Conservation (phyloP, 2,888 invertebrate genomes). For the Autographa pulchrina region DNA sequence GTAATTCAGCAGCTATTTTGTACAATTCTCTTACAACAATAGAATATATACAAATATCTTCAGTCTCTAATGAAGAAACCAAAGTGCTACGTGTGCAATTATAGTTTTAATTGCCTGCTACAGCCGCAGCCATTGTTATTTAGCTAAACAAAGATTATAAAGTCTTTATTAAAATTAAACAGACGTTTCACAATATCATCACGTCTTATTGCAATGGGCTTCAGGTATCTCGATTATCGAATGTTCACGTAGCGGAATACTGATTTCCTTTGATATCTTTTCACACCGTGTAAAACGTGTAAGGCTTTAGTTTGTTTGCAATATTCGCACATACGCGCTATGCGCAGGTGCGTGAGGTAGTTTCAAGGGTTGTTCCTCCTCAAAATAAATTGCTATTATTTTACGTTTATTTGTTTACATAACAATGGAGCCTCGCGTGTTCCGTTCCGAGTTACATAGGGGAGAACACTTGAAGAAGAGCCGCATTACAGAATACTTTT, state of each 20-base stretch:
- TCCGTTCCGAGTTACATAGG: slow-evolving; percentile 54
- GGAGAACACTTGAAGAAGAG: slow-evolving; percentile 69
- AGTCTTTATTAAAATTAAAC: slow-evolving; percentile 36
- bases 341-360: slow-evolving; percentile 13
- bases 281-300: slow-evolving; percentile 49
- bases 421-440: slow-evolving; percentile 47
- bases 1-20: not conserved
- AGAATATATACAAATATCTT: slow-evolving; percentile 26
- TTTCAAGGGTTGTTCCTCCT: slow-evolving; percentile 28
- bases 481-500: slow-evolving; percentile 74
- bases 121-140: slow-evolving; percentile 34
- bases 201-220: slow-evolving; percentile 25
- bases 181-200: slow-evolving; percentile 28
- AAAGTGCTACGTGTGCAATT: slow-evolving; percentile 39
- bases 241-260: slow-evolving; percentile 50
- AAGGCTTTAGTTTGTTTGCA: slow-evolving; percentile 38
- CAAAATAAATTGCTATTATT: slow-evolving; percentile 39
- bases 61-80: slow-evolving; percentile 35
- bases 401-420: slow-evolving; percentile 45
- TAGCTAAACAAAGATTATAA: slow-evolving; percentile 34
- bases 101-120: slow-evolving; percentile 41
- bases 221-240: slow-evolving; percentile 44
- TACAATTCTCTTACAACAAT: slow-evolving; percentile 38
- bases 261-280: slow-evolving; percentile 49
- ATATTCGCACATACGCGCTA: slow-evolving; percentile 12